phyloP scores from a whole-genome alignment of 2,888 invertebrate species.

The Diplazon laetatorius region DNA sequence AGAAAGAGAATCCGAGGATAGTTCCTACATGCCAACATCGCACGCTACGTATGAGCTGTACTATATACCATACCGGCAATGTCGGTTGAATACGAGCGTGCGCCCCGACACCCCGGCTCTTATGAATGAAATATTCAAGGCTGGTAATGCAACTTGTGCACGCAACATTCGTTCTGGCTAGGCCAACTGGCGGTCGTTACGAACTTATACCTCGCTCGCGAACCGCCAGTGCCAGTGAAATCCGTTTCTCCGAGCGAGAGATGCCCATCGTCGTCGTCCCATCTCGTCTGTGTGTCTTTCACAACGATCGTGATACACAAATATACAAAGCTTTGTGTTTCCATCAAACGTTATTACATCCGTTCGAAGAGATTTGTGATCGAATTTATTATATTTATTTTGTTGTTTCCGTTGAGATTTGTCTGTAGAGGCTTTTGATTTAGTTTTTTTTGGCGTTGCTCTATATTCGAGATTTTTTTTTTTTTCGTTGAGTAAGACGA shows the following conservation, averaged over 20 bases:
- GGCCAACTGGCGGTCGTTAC: conserved; percentile 65
- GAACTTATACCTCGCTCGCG: conserved; percentile 55
- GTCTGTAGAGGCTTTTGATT: too few species aligned
- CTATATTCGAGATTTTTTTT: too few species aligned
- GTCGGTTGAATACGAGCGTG: conserved; percentile 73
- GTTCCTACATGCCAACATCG: conserved; percentile 55
- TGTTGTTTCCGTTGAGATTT: too few species aligned
- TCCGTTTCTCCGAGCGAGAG: too few species aligned
- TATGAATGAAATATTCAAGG: conserved; percentile 82
- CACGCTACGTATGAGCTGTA: conserved; percentile 57
- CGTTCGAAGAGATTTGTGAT: too few species aligned
- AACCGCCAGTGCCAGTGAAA: conserved; percentile 56
- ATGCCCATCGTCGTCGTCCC: conserved; percentile 39
- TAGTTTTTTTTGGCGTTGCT: too few species aligned
- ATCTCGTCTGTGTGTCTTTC: conserved; percentile 14
- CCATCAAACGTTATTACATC: too few species aligned
- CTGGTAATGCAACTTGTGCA: conserved; percentile 79
- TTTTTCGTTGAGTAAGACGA: too few species aligned
- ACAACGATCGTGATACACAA: conserved; percentile 2
- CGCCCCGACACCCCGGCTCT: conserved; percentile 70
- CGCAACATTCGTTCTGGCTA: conserved; percentile 73
- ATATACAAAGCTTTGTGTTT: background rate
- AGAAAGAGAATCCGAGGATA: conserved; percentile 58
- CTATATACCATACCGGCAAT: conserved; percentile 12
- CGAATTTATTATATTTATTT: too few species aligned